These are phyloP conservation scores for Rhinichthys osculus DNA, from an alignment of 2,797 vertebrate genomes.

Conservation along the genomic window DNA sequence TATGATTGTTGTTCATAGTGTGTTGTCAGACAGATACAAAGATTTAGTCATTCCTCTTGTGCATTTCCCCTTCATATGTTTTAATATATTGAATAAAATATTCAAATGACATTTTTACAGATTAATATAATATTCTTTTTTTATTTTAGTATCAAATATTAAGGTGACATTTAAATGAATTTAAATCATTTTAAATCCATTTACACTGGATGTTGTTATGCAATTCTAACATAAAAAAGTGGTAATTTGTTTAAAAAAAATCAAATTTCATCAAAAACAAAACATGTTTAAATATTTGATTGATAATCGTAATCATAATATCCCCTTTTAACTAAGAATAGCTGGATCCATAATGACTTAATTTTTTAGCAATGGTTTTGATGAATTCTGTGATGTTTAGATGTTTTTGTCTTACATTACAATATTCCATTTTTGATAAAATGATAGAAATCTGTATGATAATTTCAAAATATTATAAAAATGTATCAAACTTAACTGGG, in stretches of 20 bases:
- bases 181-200: background rate
- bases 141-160: background rate
- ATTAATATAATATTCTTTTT: background rate
- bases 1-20: conserved; percentile 16
- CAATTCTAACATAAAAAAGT: background rate
- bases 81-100: background rate
- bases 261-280: too few relatives aligned
- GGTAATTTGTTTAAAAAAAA: background rate
- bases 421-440: background rate
- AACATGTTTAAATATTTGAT: background rate
- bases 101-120: background rate
- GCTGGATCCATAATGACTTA: background rate
- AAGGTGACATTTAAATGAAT: background rate
- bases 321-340: background rate
- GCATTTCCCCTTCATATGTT: background rate
- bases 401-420: background rate
- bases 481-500: background rate
- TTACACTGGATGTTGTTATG: background rate
- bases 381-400: background rate
- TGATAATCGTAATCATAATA: background rate
- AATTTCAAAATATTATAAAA: background rate
- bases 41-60: background rate
- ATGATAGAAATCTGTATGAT: background rate
- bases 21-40: background rate
- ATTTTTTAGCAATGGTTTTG: background rate